Evolutionary conservation across 2,113 vertebrate species (phyloP), one percentile per base, ranked within the genome.

Genomic region (Donacobius atricapilla): DNA sequence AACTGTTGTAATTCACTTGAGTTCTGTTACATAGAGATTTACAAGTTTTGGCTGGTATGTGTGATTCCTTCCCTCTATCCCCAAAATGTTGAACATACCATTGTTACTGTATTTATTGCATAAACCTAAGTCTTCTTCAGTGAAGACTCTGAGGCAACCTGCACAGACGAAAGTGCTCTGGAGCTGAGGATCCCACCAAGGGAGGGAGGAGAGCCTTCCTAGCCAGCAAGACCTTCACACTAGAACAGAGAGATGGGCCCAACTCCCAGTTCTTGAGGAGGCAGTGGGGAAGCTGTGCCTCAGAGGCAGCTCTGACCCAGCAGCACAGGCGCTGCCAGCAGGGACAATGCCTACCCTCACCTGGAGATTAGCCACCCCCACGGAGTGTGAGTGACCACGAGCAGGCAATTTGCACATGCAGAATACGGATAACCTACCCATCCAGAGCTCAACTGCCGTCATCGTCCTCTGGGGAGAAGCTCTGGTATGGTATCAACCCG

Each of bases 301-400:
- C 15, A 33, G 33, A 65, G 31, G 27, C 27, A 81, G 35, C 42
- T 50, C 42, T 72, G 66, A 57, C 15, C 50, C 68, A 33, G 44
- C 68, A 44, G 42, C 44, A 35, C 2, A 7, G 21, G 17, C 23
- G 33, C 22, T 53, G 33, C 45, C 47, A 69, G 64, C 28, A 78
- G 18, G 23, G 27, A 33, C 37, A 50, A 2, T 23, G 31, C 15
- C 31, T 6, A 44, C 10, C 31, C 42, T 37, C 22, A 50, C 18
- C 35, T 5, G 31, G 22, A 80, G 30, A 15, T 10, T 27, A 57
- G 15, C 6, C 18, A 33, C 4, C 27, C 20, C 13, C 27, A 37
- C 1, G 12, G 33, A 66, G 19, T 3, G 3, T 14, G 51, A 58
- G 37, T 0, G 0, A 61, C 19, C 21, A 10, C n/a, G n/a, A 21